These are phyloP conservation scores for Microchrysa polita DNA, from an alignment of 2,888 invertebrate genomes.

Conservation along the genomic window DNA sequence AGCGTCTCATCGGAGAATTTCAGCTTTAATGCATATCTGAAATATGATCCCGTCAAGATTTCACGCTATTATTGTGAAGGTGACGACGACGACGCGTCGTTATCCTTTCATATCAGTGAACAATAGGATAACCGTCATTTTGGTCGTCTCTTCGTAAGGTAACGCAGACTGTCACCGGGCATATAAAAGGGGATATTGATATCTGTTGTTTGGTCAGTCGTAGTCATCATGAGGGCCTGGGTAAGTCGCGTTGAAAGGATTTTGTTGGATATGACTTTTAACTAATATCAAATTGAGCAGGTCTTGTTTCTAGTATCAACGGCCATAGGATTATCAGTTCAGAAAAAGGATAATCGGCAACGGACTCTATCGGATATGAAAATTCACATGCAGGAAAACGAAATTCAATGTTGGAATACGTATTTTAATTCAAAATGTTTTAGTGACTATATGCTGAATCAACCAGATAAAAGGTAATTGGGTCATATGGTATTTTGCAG, in stretches of 20 bases:
- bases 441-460: conserved; percentile 25
- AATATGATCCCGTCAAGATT: conserved; percentile 21
- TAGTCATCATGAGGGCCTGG: conserved; percentile 33
- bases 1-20: background rate
- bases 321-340: background rate
- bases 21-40: conserved; percentile 35
- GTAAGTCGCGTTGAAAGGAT: conserved; percentile 3
- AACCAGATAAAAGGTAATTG: conserved; percentile 27
- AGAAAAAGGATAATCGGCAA: conserved; percentile 29
- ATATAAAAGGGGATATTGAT: conserved; percentile 28
- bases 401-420: conserved; percentile 28
- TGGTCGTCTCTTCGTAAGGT: no score
- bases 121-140: conserved; percentile 16
- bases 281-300: conserved; percentile 22
- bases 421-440: conserved; percentile 29
- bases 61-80: background rate
- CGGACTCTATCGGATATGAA: background rate
- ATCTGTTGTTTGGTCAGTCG: background rate
- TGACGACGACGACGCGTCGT: no score
- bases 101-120: conserved; percentile 6
- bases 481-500: background rate
- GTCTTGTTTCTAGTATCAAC: background rate
- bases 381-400: conserved; percentile 14
- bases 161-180: background rate
- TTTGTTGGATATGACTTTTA: background rate